phyloP scores from a whole-genome alignment of 2,113 vertebrate genomes.

The Mus pahari region DNA sequence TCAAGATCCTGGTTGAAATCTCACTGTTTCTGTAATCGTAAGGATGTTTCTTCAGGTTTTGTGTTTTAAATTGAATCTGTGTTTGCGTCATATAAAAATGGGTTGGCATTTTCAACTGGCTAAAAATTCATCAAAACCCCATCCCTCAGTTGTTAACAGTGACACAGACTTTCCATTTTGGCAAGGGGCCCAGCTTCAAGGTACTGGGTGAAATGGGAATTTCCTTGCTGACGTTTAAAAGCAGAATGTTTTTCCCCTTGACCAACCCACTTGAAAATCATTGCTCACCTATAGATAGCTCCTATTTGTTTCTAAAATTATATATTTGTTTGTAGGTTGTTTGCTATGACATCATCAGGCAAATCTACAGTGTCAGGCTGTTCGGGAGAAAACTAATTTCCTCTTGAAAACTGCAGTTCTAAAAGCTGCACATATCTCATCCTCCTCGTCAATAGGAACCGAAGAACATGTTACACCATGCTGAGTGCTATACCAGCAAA shows the following conservation, averaged over 20 bases:
- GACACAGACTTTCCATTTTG: slow-evolving; percentile 72
- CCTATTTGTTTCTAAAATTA: slow-evolving; percentile 69
- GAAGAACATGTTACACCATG: slow-evolving; percentile 29
- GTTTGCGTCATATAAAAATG: slow-evolving; percentile 63
- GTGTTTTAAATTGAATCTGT: slow-evolving; percentile 70
- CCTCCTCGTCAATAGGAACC: slow-evolving; percentile 49
- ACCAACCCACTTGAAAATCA: slow-evolving; percentile 58
- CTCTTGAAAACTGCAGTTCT: slow-evolving; percentile 75
- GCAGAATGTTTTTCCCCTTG: slow-evolving; percentile 68
- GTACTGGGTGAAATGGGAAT: slow-evolving; percentile 57
- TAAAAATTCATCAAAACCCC: slow-evolving; percentile 66
- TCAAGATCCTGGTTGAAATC: slow-evolving; percentile 73
- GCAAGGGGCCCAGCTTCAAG: slow-evolving; percentile 56
- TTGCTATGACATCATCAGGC: slow-evolving; percentile 65
- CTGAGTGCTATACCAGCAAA: slow-evolving; percentile 40
- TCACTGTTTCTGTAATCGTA: slow-evolving; percentile 54
- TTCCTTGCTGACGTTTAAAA: slow-evolving; percentile 80
- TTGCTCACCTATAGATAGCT: slow-evolving; percentile 48
- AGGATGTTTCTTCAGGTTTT: slow-evolving; percentile 49
- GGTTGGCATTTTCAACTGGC: slow-evolving; percentile 72
- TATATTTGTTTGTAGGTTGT: slow-evolving; percentile 70
- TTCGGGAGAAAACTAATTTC: slow-evolving; percentile 69
- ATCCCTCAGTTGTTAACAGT: slow-evolving; percentile 21
- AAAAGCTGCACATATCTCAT: slow-evolving; percentile 60
- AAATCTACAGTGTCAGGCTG: slow-evolving; percentile 45